Evolutionary conservation across 2,797 vertebrate genomes (phyloP), one percentile per base, ranked within the genome.

Genomic region (Sciaenops ocellatus): DNA sequence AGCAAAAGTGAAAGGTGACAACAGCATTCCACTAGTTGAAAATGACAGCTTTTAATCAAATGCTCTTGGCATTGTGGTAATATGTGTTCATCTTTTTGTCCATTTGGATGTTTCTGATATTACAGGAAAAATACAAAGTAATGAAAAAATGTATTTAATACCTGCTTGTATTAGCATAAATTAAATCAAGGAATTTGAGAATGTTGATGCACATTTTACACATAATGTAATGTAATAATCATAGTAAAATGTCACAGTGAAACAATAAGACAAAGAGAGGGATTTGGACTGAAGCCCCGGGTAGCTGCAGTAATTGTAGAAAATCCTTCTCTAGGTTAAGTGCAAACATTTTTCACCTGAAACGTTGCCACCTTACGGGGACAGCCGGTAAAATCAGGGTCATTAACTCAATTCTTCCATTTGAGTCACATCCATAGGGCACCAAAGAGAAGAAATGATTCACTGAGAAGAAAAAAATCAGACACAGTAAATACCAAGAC

Each of bases 311-410:
- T 60, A 65, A 65, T 57, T 51, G 48, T 20, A 34, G 38, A 80
- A 69, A 75, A 86, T 85, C 76, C 34, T 61, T 83, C 51, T 84
- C 20, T 7, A n/a, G 48, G 66, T 73, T 69, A 75, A 87, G 62
- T 79, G 60, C 59, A 79, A 85, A 85, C 73, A 85, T 84, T 81
- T 82, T 78, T 90, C 74, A 82, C 72, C 38, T 56, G 38, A 86
- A 74, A 87, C 56, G 41, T 26, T 79, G 67, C 52, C 41, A 38
- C 75, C 69, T 86, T 46, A 30, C 20, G 47, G 81, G 57, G 79
- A 85, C 82, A 69, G 83, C 77, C 22, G 62, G 48, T 85, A 74
- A 89, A 86, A 84, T 57, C 30, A 22, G 69, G 64, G 57, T 85
- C 82, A 85, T 85, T 88, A 86, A 84, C 72, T 80, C 69, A 79